Conservation (phyloP, 2,113 vertebrate species). For the Xerus inauris region DNA sequence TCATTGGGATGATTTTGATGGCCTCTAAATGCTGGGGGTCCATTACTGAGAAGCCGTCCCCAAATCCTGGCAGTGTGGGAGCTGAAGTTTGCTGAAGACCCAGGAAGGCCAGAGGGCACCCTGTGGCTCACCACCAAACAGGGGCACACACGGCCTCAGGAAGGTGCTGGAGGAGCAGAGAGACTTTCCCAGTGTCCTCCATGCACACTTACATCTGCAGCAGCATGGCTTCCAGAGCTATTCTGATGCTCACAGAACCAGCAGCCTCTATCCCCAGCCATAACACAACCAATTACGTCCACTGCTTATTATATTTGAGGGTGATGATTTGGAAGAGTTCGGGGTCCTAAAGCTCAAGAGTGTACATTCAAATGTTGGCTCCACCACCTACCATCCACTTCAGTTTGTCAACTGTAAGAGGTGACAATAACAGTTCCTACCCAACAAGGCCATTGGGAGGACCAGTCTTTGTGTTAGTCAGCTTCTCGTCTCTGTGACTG, state of each 20-base stretch:
- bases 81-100: neutral
- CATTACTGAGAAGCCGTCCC: neutral
- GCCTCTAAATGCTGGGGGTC: neutral
- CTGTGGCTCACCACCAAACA: neutral
- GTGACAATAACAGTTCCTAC: neutral
- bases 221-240: neutral
- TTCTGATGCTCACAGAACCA: neutral
- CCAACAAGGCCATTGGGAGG: neutral
- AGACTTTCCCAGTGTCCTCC: neutral
- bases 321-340: neutral
- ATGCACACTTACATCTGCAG: fast-evolving
- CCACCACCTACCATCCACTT: neutral
- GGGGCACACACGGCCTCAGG: fast-evolving
- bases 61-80: neutral
- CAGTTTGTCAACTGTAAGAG: neutral
- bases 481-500: neutral
- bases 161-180: neutral
- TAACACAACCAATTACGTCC: fast-evolving
- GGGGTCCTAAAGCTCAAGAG: neutral
- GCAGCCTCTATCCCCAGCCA: fast-evolving
- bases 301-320: too few species aligned
- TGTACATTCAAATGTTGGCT: neutral
- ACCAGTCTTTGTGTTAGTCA: neutral
- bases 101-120: neutral
- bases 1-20: neutral